Evolutionary conservation across 2,797 vertebrate genomes (phyloP), one percentile per base, ranked within the genome.

Genomic region (Manis javanica): DNA sequence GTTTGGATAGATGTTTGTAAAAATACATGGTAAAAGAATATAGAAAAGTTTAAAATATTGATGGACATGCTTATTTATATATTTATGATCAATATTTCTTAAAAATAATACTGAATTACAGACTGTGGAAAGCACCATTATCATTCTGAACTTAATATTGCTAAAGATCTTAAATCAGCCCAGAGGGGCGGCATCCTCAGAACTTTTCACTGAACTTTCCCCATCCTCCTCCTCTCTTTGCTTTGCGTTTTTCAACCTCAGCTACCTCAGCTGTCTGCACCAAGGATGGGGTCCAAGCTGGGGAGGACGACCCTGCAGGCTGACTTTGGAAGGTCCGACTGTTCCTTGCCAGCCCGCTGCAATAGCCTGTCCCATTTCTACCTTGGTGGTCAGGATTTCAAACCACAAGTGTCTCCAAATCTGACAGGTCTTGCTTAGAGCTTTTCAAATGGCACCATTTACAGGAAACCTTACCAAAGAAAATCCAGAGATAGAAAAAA

Each of bases 11-110:
- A 90, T 77, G 7, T 86, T 95, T 63, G 2, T 46, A 46, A 46
- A 46, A 51, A 49, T 91, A 21, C 64, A 19, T 66, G 81, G 21
- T 85, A 77, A 96, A 92, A 93, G 7, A 77, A 78, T 0, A 83
- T 3, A 1, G 61, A 39, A 74, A 95, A 64, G n/a, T 66, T 77
- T 5, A 24, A 57, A 87, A 46, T 81, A 77, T 69, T 83, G 31
- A 57, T 84, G 57, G 24, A 0, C 9, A 72, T 46, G 46, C 63
- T 88, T 39, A 66, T 21, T 91, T 87, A 85, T 93, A 6, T 42
- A 63, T 21, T 78, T 90, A 13, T 75, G n/a, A 34, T 42, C 77
- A 71, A 72, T 79, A 51, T 34, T 66, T 90, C 78, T 55, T 2
- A 0, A 59, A 64, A 94, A 29, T 46, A 31, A 16, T 77, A 0